These are phyloP conservation scores for Phyto melanocephala DNA, from an alignment of 2,888 invertebrate genomes.

Conservation along the genomic window DNA sequence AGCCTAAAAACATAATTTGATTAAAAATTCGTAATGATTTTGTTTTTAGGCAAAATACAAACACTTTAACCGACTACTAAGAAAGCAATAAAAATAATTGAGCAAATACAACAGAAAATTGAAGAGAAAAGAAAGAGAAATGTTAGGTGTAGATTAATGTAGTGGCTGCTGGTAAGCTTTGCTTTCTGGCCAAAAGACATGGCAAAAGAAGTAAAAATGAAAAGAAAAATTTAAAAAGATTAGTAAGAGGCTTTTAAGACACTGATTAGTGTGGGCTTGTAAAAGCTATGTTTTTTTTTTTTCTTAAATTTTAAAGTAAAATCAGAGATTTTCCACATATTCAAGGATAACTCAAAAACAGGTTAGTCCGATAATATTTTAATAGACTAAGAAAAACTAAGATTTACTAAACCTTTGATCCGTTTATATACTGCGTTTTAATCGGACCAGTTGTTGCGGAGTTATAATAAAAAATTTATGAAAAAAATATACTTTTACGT, in stretches of 20 bases:
- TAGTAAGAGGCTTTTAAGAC: neutral
- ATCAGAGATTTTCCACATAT: too few species aligned
- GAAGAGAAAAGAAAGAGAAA: neutral
- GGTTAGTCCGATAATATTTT: too few species aligned
- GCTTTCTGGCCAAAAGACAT: neutral
- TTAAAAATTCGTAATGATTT: neutral
- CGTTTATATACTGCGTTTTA: too few species aligned
- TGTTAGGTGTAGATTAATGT: neutral
- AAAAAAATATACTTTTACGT: too few species aligned
- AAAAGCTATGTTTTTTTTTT: neutral
- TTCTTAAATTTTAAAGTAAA: too few species aligned
- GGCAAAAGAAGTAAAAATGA: neutral
- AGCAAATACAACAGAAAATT: neutral
- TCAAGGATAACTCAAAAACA: too few species aligned
- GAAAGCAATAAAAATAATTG: constrained; percentile 18
- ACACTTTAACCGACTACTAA: neutral
- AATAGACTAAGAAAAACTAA: too few species aligned
- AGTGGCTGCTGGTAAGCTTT: neutral
- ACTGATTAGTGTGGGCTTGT: neutral
- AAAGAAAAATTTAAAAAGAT: neutral
- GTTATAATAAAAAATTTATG: too few species aligned
- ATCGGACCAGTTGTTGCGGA: too few species aligned
- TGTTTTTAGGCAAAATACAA: neutral
- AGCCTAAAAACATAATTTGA: neutral
- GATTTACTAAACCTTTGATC: too few species aligned